Conservation (phyloP, 2,797 vertebrate genomes). For the Cuculus canorus region DNA sequence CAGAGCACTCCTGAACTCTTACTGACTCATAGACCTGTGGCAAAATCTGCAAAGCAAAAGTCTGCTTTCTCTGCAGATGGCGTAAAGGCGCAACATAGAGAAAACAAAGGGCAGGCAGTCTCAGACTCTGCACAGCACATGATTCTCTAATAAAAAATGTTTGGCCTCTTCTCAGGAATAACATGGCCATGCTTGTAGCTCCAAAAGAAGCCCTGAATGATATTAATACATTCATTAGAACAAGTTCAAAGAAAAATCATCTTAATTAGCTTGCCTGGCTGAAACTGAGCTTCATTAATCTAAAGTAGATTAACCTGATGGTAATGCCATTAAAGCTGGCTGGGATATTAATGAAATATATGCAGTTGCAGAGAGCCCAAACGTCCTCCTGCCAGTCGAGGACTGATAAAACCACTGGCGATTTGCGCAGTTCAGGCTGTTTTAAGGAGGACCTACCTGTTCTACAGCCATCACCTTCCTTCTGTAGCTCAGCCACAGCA, state of each 20-base stretch:
- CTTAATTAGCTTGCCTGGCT: constrained; percentile 73
- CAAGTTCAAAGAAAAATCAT: constrained; percentile 73
- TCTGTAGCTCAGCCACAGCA: neutral
- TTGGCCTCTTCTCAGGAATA: constrained; percentile 69
- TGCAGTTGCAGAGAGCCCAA: constrained; percentile 57
- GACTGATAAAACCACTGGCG: neutral
- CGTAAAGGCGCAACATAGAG: constrained; percentile 12
- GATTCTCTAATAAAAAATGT: constrained; percentile 52
- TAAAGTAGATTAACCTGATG: constrained; percentile 67
- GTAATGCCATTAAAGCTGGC: constrained; percentile 65
- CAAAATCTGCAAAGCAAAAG: constrained; percentile 20
- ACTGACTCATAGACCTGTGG: neutral
- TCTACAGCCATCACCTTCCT: neutral
- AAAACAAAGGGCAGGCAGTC: constrained; percentile 56
- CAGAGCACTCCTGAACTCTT: constrained; percentile 1
- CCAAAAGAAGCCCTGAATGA: constrained; percentile 64
- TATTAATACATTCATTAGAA: constrained; percentile 72
- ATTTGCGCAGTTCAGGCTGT: neutral
- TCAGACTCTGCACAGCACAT: constrained; percentile 26
- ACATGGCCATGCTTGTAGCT: constrained; percentile 69
- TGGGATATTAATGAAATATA: constrained; percentile 65
- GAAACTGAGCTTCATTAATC: constrained; percentile 71
- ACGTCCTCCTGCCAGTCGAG: neutral
- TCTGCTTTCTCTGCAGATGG: neutral
- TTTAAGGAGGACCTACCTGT: neutral